Base-by-base conservation (phyloP, 2,888 invertebrate species). In the Ptilodon capucinus region DNA sequence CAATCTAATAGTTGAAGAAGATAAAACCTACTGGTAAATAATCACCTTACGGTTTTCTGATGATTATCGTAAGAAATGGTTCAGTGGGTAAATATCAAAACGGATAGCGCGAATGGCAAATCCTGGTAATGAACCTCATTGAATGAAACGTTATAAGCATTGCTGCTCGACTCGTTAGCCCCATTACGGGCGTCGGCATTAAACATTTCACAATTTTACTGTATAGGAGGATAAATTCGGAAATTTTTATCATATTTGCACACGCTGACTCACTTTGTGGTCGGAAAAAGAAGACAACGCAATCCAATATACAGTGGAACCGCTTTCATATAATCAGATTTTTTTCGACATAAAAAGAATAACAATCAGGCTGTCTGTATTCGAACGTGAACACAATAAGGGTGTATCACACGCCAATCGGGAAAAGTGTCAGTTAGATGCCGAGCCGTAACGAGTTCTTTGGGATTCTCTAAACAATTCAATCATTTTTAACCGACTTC, bases 131-230 rank as follows among this genome's bases (percentile, higher is more conserved):
- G 23, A 47, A 57, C 47, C 40, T 44, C 49, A 56, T 58, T 47
- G 43, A 54, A 51, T 53, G 57, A 67, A 57, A 63, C 47, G 49
- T 54, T 57, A 60, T 61, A 54, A 58, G 44, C 53, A 49, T 56
- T 54, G 59, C 58, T 64, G 60, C 70, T 70, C 69, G 65, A 60
- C 70, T 70, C 69, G 65, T 71, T 72, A 68, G 65, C 61, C 57
- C 65, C 71, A 70, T 72, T 71, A 70, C 49, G 54, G 44, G 56
- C 60, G 51, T 64, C 60, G 38, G 19, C 68, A 61, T 59, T 65
- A 62, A 60, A 64, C 60, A 67, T 64, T 59, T 57, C 54, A 47
- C 48, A 48, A 57, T 61, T 56, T 25, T 54, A 56, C 50, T 45
- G 56, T 54, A 55, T 48, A 56, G 54, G 55, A 51, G 49, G 54